Evolutionary conservation across 2,888 invertebrate species (phyloP).

Genomic region (Sepioteuthis lessoniana): DNA sequence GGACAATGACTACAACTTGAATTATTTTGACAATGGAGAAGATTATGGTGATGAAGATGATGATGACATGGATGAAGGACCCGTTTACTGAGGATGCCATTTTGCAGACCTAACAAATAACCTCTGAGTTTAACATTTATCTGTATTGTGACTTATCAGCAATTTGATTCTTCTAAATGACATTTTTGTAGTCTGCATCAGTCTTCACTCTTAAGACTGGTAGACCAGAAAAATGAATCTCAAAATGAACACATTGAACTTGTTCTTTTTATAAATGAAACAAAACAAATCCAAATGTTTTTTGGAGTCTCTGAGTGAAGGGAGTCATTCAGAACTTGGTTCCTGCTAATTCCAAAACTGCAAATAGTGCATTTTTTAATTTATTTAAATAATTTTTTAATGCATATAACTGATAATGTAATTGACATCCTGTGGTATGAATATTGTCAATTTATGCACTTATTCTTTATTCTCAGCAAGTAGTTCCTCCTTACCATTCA

Average conservation of each 20-base stretch:
- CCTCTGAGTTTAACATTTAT: background rate
- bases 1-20: constrained; percentile 73
- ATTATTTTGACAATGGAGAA: constrained; percentile 74
- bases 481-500: too few species aligned
- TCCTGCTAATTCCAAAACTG: too few species aligned
- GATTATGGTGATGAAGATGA: constrained; percentile 72
- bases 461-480: too few species aligned
- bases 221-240: background rate
- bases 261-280: background rate
- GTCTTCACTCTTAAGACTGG: background rate
- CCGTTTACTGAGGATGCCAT: constrained; percentile 67
- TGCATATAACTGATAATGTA: too few species aligned
- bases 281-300: background rate
- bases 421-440: too few species aligned
- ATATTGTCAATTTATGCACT: too few species aligned
- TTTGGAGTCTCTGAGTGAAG: background rate
- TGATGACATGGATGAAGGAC: constrained; percentile 72
- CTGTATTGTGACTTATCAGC: background rate
- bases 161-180: background rate
- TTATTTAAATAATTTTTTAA: too few species aligned
- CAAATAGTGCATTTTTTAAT: too few species aligned
- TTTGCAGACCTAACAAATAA: background rate
- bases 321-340: too few species aligned
- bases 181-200: background rate
- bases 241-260: background rate